Conservation (phyloP, 1,140 invertebrate species). For the Reticulitermes speratus region DNA sequence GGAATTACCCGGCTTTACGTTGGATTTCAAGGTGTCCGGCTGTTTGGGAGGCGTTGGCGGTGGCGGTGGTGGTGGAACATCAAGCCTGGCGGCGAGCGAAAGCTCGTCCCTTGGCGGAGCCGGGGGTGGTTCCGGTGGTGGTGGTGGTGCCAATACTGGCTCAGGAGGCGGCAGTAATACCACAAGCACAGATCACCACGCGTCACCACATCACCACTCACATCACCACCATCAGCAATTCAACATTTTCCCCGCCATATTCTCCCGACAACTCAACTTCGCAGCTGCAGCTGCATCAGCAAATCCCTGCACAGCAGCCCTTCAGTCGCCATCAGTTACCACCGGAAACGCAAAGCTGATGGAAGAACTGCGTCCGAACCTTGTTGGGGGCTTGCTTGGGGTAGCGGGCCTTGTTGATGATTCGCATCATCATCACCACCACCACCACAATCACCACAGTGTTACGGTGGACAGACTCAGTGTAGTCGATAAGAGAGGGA, state of each 20-base stretch:
- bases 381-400: slow-evolving; percentile 72
- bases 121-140: slow-evolving; percentile 7
- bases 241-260: slow-evolving; percentile 86
- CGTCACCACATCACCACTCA: slow-evolving; percentile 38
- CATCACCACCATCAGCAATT: slow-evolving; percentile 68
- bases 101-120: slow-evolving; percentile 1
- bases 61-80: not conserved
- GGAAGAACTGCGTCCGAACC: slow-evolving; percentile 79
- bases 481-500: slow-evolving; percentile 46
- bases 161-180: not conserved
- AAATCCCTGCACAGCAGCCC: slow-evolving; percentile 54
- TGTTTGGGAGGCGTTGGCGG: not conserved
- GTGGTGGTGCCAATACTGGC: not conserved
- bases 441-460: slow-evolving; percentile 43
- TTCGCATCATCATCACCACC: slow-evolving; percentile 57
- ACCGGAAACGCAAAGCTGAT: slow-evolving; percentile 58
- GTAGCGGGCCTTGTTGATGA: slow-evolving; percentile 74
- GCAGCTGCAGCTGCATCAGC: slow-evolving; percentile 30
- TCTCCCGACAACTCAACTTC: slow-evolving; percentile 82
- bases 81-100: not conserved
- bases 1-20: slow-evolving; percentile 23
- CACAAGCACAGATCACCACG: slow-evolving; percentile 6
- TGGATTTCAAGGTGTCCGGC: slow-evolving; percentile 23
- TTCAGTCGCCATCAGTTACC: slow-evolving; percentile 40
- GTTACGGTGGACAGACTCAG: slow-evolving; percentile 44